These are phyloP conservation scores for Yponomeuta plumbellus DNA, from an alignment of 2,888 invertebrate species.

Conservation along the genomic window DNA sequence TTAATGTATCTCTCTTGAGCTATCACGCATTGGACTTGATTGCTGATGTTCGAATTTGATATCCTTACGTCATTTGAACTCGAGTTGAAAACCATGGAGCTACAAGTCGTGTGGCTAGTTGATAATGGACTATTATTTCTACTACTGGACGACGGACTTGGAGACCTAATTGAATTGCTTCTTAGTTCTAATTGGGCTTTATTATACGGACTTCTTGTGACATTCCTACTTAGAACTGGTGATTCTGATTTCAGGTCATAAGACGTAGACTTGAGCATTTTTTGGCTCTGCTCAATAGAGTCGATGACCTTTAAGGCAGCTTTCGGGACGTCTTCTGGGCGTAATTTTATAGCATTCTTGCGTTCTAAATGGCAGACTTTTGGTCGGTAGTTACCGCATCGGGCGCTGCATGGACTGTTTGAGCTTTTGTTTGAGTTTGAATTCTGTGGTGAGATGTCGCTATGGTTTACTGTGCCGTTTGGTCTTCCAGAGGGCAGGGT, in stretches of 20 bases:
- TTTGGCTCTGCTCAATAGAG: conserved; percentile 70
- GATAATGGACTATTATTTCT: conserved; percentile 68
- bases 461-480: conserved; percentile 29
- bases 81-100: conserved; percentile 73
- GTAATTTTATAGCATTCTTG: conserved; percentile 68
- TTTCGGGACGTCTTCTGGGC: conserved; percentile 66
- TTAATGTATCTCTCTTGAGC: conserved; percentile 72
- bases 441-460: conserved; percentile 59
- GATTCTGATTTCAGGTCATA: conserved; percentile 68
- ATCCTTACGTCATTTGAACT: conserved; percentile 69
- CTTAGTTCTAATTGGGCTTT: conserved; percentile 64
- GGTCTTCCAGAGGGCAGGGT: conserved; percentile 48
- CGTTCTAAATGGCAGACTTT: conserved; percentile 63
- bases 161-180: conserved; percentile 59
- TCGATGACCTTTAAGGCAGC: conserved; percentile 68
- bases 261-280: conserved; percentile 68
- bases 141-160: conserved; percentile 68
- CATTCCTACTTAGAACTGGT: conserved; percentile 52
- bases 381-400: conserved; percentile 57
- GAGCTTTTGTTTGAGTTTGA: conserved; percentile 61
- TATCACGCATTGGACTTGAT: conserved; percentile 71
- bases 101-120: conserved; percentile 72
- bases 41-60: conserved; percentile 67
- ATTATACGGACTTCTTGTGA: conserved; percentile 46
- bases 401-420: conserved; percentile 58